Evolutionary conservation across 2,113 vertebrate species (phyloP).

Genomic region (Phasianus colchicus): DNA sequence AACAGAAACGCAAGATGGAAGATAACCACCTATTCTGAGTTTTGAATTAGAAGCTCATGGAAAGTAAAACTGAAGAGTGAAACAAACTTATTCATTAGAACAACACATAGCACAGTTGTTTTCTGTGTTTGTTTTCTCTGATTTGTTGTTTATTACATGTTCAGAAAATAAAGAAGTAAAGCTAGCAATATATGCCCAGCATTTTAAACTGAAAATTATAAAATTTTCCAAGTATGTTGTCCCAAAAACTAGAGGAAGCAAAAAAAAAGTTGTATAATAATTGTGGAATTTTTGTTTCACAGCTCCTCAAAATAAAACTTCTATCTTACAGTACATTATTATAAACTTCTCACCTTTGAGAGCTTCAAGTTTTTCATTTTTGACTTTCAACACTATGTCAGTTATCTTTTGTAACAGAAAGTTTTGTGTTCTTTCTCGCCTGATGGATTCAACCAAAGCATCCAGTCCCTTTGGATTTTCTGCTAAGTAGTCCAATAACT

Average conservation of each 20-base stretch:
- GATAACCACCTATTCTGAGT: not conserved
- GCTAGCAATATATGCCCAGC: not conserved
- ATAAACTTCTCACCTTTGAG: conserved; percentile 83
- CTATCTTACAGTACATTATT: not conserved
- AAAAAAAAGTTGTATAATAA: not conserved
- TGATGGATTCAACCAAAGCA: conserved; percentile 90
- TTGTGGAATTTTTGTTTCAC: not conserved
- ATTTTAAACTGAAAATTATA: not conserved
- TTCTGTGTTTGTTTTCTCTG: not conserved
- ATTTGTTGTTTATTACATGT: not conserved
- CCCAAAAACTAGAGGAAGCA: not conserved
- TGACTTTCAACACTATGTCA: conserved; percentile 92
- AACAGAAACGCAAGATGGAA: conserved; percentile 13
- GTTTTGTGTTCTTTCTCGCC: conserved; percentile 88
- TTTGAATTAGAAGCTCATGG: not conserved
- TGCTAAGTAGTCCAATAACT: conserved; percentile 90
- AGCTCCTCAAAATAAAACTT: not conserved
- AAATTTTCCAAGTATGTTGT: not conserved
- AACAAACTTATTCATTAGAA: not conserved
- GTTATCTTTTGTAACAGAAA: conserved; percentile 95
- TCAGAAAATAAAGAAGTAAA: not conserved
- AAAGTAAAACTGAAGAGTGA: conserved; percentile 10
- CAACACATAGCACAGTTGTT: not conserved
- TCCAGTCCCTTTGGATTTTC: conserved; percentile 95
- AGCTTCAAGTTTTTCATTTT: conserved; percentile 91